Conservation (phyloP, 2,797 vertebrate genomes). For the Karalla daura region DNA sequence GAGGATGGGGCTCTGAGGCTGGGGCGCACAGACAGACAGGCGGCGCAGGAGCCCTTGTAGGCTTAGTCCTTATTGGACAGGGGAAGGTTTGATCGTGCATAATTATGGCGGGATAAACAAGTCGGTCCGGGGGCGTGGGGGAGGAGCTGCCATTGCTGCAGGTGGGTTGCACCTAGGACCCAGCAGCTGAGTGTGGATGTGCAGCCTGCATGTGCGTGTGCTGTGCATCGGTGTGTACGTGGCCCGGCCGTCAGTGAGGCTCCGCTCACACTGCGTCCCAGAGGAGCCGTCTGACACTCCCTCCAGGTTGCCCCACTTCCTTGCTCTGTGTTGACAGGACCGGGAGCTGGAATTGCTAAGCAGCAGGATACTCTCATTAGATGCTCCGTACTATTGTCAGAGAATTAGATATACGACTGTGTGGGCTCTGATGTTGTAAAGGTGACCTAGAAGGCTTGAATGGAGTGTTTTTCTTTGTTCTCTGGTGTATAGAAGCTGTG, state of each 20-base stretch:
- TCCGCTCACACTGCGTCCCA: slow-evolving; percentile 46
- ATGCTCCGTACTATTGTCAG: slow-evolving; percentile 40
- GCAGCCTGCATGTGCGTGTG: neutral
- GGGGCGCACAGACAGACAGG: slow-evolving; percentile 37
- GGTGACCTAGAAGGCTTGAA: too few species aligned
- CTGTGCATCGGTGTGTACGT: neutral
- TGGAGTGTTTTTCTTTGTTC: too few species aligned
- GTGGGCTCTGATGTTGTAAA: slow-evolving; percentile 5
- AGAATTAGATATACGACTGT: slow-evolving; percentile 35
- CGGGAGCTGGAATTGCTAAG: slow-evolving; percentile 38
- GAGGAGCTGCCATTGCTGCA: slow-evolving; percentile 34
- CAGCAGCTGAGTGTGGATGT: neutral
- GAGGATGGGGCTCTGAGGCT: slow-evolving; percentile 52
- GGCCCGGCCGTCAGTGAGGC: slow-evolving; percentile 14
- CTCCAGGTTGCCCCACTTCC: slow-evolving; percentile 58
- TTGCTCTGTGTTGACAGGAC: slow-evolving; percentile 46
- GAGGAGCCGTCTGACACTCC: slow-evolving; percentile 52
- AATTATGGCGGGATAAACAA: slow-evolving; percentile 48
- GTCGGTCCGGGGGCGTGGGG: slow-evolving; percentile 31
- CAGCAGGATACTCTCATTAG: slow-evolving; percentile 59
- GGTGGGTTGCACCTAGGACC: slow-evolving; percentile 30
- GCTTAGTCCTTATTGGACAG: slow-evolving; percentile 54
- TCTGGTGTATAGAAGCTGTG: too few species aligned
- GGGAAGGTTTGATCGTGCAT: slow-evolving; percentile 62
- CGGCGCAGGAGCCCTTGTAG: slow-evolving; percentile 47